phyloP scores from a whole-genome alignment of 2,113 vertebrate species.

The Peromyscus californicus region DNA sequence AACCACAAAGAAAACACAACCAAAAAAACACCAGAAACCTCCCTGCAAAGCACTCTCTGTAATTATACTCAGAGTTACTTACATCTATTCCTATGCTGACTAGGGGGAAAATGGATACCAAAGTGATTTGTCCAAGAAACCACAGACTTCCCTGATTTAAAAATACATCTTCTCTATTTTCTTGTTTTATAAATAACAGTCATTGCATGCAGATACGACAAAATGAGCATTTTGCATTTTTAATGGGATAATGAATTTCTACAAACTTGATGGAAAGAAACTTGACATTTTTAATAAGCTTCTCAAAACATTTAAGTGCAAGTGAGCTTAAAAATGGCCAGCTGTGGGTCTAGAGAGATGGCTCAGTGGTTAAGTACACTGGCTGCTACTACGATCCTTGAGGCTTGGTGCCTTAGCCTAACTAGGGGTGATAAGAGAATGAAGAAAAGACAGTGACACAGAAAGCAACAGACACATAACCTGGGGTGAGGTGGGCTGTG shows the following conservation, averaged over 20 bases:
- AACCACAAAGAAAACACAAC: not conserved
- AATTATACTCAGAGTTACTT: not conserved
- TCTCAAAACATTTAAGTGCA: conserved; percentile 29
- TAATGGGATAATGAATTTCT: conserved; percentile 4
- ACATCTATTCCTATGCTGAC: not conserved
- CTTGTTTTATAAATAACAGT: conserved; percentile 8
- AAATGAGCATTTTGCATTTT: not conserved
- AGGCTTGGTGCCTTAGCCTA: not conserved
- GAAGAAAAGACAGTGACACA: not conserved
- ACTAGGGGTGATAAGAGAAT: not conserved
- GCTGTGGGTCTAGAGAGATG: not conserved
- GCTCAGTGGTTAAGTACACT: not conserved
- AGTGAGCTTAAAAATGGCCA: not conserved
- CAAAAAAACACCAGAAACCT: not conserved
- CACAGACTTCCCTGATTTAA: not conserved
- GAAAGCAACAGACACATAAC: not conserved
- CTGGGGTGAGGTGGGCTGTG: not conserved
- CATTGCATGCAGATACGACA: not conserved
- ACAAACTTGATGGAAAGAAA: not conserved
- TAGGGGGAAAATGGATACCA: not conserved
- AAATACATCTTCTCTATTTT: not conserved
- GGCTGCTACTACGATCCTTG: not conserved
- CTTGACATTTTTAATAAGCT: not conserved
- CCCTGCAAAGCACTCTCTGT: not conserved
- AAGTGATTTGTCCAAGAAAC: not conserved